Percentiles rank a stretch among this genome's conserved stretches.
phyloP scores from a whole-genome alignment of 2,113 vertebrate genomes.

The Sclerurus mexicanus region DNA sequence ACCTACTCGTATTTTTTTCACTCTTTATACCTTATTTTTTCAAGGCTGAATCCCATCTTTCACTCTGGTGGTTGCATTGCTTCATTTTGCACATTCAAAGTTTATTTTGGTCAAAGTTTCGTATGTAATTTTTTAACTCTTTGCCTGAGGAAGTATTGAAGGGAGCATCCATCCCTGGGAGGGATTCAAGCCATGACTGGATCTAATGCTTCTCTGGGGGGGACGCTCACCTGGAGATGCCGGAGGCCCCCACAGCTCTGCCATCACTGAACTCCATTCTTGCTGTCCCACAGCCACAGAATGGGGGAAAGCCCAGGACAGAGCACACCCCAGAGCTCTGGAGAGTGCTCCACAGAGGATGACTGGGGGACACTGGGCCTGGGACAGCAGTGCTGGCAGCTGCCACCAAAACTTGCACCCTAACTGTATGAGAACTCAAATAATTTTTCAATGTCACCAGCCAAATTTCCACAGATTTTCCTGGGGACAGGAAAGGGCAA shows the following conservation, averaged over 20 bases:
- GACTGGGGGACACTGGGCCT: neutral
- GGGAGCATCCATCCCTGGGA: neutral
- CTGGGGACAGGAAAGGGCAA: neutral
- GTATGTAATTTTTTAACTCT: neutral
- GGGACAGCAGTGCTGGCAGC: neutral
- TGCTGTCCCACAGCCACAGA: neutral
- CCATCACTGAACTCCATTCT: neutral
- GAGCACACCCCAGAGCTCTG: neutral
- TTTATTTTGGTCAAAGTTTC: neutral
- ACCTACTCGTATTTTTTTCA: neutral
- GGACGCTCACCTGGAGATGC: neutral
- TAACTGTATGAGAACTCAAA: neutral
- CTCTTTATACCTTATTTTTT: neutral
- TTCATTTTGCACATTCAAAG: neutral
- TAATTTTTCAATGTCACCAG: fast-evolving
- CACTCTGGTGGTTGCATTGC: neutral
- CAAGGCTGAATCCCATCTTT: neutral
- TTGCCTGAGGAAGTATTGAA: neutral
- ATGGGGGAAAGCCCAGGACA: fast-evolving
- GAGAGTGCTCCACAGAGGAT: fast-evolving
- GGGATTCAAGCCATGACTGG: neutral
- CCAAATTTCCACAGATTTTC: neutral
- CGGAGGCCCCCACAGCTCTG: neutral
- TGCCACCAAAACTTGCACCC: neutral
- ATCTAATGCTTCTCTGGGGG: neutral